Evolutionary conservation across 2,888 invertebrate species (phyloP), one percentile per base, ranked within the genome.

Genomic region (Diachrysia chrysitis): DNA sequence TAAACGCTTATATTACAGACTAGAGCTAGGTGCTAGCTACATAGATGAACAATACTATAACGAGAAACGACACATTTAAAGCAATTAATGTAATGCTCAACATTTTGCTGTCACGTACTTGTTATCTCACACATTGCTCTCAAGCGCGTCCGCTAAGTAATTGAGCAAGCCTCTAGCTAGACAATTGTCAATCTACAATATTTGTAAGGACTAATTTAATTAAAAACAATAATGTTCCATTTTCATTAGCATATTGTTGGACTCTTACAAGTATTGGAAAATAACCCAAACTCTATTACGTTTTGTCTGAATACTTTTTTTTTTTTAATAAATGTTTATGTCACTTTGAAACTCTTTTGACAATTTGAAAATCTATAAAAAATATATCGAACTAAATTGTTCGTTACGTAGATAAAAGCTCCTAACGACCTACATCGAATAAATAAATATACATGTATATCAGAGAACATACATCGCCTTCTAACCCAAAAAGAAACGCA

Each of bases 121-220:
- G 19, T 51, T 51, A 21, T 51, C 48, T 21, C 21, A 51, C 48
- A 51, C 48, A 51, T 51, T 21, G 48, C 19, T 51, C 19, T 17
- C 21, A 12, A 51, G 48, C 21, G 48, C 42, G 6, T 7, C n/a
- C 42, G 42, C 48, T 51, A 51, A 51, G 48, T 51, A 51, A 51
- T 51, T 51, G 48, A 19, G 48, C 48, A 19, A 21, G 10, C 19
- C 48, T 21, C 19, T 1, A 51, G 21, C 19, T 1, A 51, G 21
- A 51, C 48, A 51, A 21, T 51, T 51, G 21, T 21, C 48, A 51
- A 51, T 51, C 21, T 51, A 51, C 48, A 51, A 51, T 25, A 25
- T 3, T 51, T 51, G 19, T 21, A 21, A 51, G 14, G 48, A 42
- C 48, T 21, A 48, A 48, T 19, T 48, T 42, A n/a, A 42, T 42